Conservation (phyloP, 2,113 vertebrate species). For the Tragelaphus scriptus region DNA sequence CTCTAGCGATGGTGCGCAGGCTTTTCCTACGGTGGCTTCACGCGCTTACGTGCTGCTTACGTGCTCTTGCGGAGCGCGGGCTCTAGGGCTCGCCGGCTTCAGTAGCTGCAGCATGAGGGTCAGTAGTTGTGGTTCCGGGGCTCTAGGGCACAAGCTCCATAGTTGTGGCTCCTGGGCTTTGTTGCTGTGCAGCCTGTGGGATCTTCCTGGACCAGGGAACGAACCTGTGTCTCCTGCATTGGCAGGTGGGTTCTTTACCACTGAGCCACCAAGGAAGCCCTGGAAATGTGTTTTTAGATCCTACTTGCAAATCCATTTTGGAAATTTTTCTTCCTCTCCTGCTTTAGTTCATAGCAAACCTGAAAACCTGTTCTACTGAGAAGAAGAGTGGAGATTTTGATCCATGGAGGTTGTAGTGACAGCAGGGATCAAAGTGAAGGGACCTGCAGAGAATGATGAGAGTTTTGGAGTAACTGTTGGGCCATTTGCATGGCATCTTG, state of each 20-base stretch:
- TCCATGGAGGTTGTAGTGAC: background rate
- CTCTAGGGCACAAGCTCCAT: background rate
- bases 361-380: background rate
- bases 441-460: background rate
- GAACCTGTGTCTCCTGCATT: background rate
- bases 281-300: background rate
- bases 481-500: background rate
- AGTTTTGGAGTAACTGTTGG: background rate
- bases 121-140: background rate
- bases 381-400: background rate
- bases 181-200: background rate
- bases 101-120: background rate
- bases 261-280: background rate
- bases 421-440: background rate
- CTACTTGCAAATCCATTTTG: background rate
- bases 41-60: too few relatives aligned
- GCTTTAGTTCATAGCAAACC: background rate
- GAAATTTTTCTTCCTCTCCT: background rate
- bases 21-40: fast-evolving
- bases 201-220: background rate
- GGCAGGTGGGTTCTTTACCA: background rate
- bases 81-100: fast-evolving
- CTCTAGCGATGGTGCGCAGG: fast-evolving
- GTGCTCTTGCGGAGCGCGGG: fast-evolving
- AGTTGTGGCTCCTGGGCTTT: background rate